Percentiles rank a stretch among this genome's conserved stretches.
phyloP scores from a whole-genome alignment of 2,888 invertebrate genomes.

The Rambutsinella grinnellia region DNA sequence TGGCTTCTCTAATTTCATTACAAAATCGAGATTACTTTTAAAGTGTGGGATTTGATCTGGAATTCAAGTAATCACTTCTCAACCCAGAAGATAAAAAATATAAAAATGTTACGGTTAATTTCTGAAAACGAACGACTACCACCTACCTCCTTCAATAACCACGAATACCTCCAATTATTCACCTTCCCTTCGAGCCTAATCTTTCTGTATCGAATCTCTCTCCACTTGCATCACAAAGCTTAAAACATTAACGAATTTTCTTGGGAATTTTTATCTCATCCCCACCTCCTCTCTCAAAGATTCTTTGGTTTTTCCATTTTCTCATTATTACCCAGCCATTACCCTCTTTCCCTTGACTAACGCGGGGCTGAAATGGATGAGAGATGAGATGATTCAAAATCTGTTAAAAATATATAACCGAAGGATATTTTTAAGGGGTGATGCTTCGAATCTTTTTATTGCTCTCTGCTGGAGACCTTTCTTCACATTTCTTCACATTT shows the following conservation, averaged over 20 bases:
- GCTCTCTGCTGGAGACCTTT: constrained; percentile 33
- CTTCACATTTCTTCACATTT: constrained; percentile 29
- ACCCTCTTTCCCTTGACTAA: not conserved
- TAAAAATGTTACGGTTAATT: not conserved
- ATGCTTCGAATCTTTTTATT: constrained; percentile 28
- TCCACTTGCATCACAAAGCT: not conserved
- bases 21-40: too few relatives aligned
- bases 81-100: too few relatives aligned
- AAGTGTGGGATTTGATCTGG: too few relatives aligned
- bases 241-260: not conserved
- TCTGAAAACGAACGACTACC: too few relatives aligned
- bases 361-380: too few relatives aligned
- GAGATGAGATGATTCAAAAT: too few relatives aligned
- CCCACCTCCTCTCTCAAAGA: not conserved
- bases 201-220: not conserved
- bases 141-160: too few relatives aligned
- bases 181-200: not conserved
- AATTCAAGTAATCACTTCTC: too few relatives aligned
- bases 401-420: too few relatives aligned
- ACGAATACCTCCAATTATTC: too few relatives aligned
- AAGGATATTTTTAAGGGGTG: too few relatives aligned
- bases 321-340: constrained; percentile 1
- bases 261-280: not conserved
- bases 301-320: constrained; percentile 10
- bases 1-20: too few relatives aligned